These are phyloP conservation scores for Orthosia incerta DNA, from an alignment of 2,888 invertebrate genomes.

Conservation along the genomic window DNA sequence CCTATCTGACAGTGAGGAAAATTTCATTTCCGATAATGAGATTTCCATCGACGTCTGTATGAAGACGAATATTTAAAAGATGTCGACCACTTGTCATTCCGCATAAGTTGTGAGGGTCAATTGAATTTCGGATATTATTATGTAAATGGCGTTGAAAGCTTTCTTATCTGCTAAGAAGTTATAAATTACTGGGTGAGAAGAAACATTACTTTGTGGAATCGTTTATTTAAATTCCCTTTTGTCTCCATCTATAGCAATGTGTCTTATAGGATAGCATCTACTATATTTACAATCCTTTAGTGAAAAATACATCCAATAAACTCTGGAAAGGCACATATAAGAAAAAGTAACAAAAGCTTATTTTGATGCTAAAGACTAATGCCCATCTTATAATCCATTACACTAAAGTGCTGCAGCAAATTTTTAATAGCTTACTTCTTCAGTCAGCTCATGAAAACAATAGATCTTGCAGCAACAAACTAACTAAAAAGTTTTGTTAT, in stretches of 20 bases:
- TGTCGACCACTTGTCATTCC: constrained; percentile 44
- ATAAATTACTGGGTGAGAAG: constrained; percentile 18
- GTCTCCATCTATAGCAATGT: neutral
- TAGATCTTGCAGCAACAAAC: constrained; percentile 50
- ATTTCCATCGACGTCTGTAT: constrained; percentile 35
- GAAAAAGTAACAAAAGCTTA: neutral
- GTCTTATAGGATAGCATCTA: constrained; percentile 2
- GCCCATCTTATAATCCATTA: constrained; percentile 21
- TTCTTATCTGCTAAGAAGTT: constrained; percentile 24
- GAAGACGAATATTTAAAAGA: constrained; percentile 39
- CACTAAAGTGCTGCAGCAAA: constrained; percentile 8
- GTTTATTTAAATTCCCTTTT: neutral
- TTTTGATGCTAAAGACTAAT: neutral
- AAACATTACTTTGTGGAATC: neutral
- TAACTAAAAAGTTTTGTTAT: constrained; percentile 43
- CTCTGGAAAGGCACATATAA: neutral
- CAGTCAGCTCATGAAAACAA: constrained; percentile 36
- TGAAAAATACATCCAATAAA: neutral
- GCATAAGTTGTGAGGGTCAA: constrained; percentile 46
- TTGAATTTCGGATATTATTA: constrained; percentile 45
- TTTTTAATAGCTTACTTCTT: constrained; percentile 3
- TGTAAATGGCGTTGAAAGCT: constrained; percentile 44
- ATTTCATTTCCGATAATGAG: constrained; percentile 48
- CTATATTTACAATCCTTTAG: neutral
- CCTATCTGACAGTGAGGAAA: constrained; percentile 39